A percentile compares a stretch with the other conserved stretches of the same genome.
Conservation (phyloP, 2,113 vertebrate species). For the Tetrax tetrax region DNA sequence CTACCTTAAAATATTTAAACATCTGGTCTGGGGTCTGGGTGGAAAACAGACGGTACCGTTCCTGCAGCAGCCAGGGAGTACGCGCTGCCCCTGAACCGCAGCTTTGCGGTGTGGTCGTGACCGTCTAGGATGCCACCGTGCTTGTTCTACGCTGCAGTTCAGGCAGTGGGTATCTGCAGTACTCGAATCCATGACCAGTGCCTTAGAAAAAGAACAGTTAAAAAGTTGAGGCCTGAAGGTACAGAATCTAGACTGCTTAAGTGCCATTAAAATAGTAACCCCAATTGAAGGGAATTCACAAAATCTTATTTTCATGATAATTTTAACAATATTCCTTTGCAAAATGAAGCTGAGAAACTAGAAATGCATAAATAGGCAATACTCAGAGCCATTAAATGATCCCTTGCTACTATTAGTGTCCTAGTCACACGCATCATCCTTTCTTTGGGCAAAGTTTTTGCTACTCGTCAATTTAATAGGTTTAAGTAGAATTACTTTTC, state of each 20-base stretch:
- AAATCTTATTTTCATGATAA: constrained; percentile 38
- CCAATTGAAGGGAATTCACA: constrained; percentile 50
- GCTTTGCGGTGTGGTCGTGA: not conserved
- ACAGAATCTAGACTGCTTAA: not conserved
- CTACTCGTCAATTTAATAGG: not conserved
- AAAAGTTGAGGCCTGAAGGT: not conserved
- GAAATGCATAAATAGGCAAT: constrained; percentile 48
- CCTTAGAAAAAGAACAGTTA: not conserved
- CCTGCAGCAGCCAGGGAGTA: not conserved
- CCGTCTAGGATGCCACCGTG: rapidly evolving
- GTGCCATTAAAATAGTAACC: not conserved
- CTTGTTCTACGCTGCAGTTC: rapidly evolving
- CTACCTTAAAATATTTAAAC: not conserved
- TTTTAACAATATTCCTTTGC: constrained; percentile 59
- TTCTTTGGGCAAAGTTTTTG: not conserved
- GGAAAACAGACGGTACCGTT: not conserved
- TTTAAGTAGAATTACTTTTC: not conserved
- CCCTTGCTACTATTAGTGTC: not conserved
- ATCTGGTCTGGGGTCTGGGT: not conserved
- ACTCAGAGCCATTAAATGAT: constrained; percentile 16
- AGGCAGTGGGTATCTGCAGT: not conserved
- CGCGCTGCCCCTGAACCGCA: rapidly evolving
- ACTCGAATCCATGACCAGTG: not conserved
- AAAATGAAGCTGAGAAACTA: constrained; percentile 53
- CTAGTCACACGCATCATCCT: not conserved